Base-by-base conservation (phyloP, 2,113 vertebrate species). In the Oreotragus oreotragus region DNA sequence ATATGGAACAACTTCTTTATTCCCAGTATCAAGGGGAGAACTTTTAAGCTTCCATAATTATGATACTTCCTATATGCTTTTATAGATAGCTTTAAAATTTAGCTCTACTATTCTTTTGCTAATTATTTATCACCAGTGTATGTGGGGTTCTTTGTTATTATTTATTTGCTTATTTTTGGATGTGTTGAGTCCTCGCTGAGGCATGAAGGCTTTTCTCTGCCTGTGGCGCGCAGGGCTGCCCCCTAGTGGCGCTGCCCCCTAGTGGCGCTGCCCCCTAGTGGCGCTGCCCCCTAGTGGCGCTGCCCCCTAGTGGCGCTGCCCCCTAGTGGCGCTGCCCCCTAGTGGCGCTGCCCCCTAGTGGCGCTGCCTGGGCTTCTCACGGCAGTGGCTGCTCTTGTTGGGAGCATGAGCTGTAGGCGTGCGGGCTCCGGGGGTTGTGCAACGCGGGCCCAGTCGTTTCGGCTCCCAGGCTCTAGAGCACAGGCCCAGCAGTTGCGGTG, bases 341-440 rank as follows among this genome's bases (percentile, higher is more conserved):
- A 45, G 45, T 45, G 45, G 45, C 14, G 43, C 39, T 28, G 39
- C 73, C 23, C 45, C 7, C 45, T 45, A 45, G 45, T 45, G 45
- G 45, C 0, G 15, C 27, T 49, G 45, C 4, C n/a, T 0, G 16
- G 16, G 77, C 28, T 30, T 47, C 76, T 49, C 77, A 6, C 9
- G 3, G 77, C 16, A 0, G 45, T 2, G 28, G 28, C 28, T 12
- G 17, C 45, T 49, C 45, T 49, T 45, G 39, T 25, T 10, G 16
- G 16, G 28, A 33, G 28, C 45, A 0, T 0, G 4, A 3, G 45
- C 16, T 33, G 15, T 19, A 19, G 76, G 45, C 45, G 0, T 1
- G 5, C 16, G 0, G 45, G 28, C 76, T 3, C 33, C 15, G 19
- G 76, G 7, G 30, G 43, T 10, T 19, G 45, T 30, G 76, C 15